A percentile compares a stretch with the other conserved stretches of the same genome.
phyloP scores from a whole-genome alignment of 2,888 invertebrate genomes.

The Drosophila robusta region DNA sequence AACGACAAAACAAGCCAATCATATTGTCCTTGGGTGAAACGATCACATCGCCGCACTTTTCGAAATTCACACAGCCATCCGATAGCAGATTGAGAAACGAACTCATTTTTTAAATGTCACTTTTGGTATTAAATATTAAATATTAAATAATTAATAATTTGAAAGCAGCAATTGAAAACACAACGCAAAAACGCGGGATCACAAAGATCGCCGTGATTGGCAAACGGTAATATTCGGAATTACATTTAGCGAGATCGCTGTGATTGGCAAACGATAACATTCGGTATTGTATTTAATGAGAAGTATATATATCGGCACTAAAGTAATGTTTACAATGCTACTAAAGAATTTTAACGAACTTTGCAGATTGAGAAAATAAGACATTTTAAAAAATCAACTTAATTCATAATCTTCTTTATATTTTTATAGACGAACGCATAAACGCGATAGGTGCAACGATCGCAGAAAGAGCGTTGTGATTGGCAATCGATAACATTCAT shows the following conservation, averaged over 20 bases:
- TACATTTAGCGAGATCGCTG: too few species aligned
- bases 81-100: constrained; percentile 23
- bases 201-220: neutral
- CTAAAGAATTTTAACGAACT: neutral
- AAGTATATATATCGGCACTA: constrained; percentile 14
- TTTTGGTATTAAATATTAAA: neutral
- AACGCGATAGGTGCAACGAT: too few species aligned
- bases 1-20: constrained; percentile 62
- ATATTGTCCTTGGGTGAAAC: constrained; percentile 55
- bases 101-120: constrained; percentile 35
- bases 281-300: neutral
- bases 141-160: neutral
- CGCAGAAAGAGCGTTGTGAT: too few species aligned
- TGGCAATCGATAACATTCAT: too few species aligned
- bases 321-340: neutral
- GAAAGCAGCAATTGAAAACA: constrained; percentile 4
- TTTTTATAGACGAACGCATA: too few species aligned
- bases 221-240: constrained; percentile 3
- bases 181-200: constrained; percentile 22
- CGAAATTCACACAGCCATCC: constrained; percentile 42
- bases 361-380: too few species aligned
- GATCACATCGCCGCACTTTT: constrained; percentile 75
- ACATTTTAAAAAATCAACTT: too few species aligned
- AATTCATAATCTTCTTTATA: too few species aligned
- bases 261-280: neutral